phyloP scores from a whole-genome alignment of 2,888 invertebrate genomes.

The Vesta saturnalis region DNA sequence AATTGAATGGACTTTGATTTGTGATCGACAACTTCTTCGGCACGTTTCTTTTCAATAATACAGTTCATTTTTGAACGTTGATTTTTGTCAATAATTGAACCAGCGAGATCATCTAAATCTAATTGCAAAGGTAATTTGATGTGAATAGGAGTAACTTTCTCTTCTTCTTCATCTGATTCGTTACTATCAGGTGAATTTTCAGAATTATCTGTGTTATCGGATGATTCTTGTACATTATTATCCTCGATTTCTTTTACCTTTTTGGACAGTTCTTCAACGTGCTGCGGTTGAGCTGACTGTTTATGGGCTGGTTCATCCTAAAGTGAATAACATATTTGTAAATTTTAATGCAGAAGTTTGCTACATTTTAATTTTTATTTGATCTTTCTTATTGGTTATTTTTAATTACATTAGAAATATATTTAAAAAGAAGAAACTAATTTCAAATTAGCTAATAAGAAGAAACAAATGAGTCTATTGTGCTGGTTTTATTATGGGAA shows the following conservation, averaged over 20 bases:
- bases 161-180: slow-evolving; percentile 68
- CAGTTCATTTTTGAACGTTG: slow-evolving; percentile 89
- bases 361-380: too few species aligned
- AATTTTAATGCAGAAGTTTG: neutral
- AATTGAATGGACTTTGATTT: slow-evolving; percentile 72
- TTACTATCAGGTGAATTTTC: slow-evolving; percentile 56
- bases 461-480: neutral
- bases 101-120: slow-evolving; percentile 84
- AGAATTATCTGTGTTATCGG: slow-evolving; percentile 58
- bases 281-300: neutral
- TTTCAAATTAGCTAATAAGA: neutral
- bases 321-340: too few species aligned
- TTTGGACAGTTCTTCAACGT: slow-evolving; percentile 31
- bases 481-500: too few species aligned
- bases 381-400: neutral
- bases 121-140: slow-evolving; percentile 83
- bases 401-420: slow-evolving; percentile 1
- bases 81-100: slow-evolving; percentile 75
- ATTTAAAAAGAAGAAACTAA: neutral
- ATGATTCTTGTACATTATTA: slow-evolving; percentile 51
- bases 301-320: slow-evolving; percentile 41
- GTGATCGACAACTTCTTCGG: slow-evolving; percentile 84
- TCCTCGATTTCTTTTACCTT: slow-evolving; percentile 56
- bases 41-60: slow-evolving; percentile 85
- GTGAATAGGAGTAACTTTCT: slow-evolving; percentile 67